A percentile compares a stretch with the other conserved stretches of the same genome.
Conservation (phyloP, 1,140 invertebrate species). For the Melipona quadrifasciata region DNA sequence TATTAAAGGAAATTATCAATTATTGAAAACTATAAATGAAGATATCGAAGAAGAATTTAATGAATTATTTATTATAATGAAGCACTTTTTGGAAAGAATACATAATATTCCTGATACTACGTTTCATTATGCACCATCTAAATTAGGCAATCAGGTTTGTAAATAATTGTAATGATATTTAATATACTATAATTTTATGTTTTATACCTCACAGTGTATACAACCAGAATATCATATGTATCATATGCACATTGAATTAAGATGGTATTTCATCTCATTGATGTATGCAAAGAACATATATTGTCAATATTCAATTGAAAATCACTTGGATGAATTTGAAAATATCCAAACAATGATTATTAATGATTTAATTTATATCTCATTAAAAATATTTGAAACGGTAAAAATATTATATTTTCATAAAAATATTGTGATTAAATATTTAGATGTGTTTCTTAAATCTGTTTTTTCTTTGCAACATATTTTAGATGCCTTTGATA, state of each 20-base stretch:
- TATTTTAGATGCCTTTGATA: slow-evolving; percentile 69
- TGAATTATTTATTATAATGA: slow-evolving; percentile 67
- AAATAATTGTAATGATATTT: slow-evolving; percentile 5
- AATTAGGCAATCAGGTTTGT: slow-evolving; percentile 77
- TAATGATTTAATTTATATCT: slow-evolving; percentile 74
- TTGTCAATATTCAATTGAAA: slow-evolving; percentile 52
- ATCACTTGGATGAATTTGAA: slow-evolving; percentile 68
- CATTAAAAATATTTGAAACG: slow-evolving; percentile 74
- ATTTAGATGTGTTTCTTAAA: slow-evolving; percentile 23
- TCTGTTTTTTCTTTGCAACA: neutral
- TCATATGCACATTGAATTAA: slow-evolving; percentile 79
- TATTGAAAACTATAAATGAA: slow-evolving; percentile 59
- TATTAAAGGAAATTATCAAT: slow-evolving; percentile 67
- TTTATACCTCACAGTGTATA: slow-evolving; percentile 68
- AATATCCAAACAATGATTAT: slow-evolving; percentile 67
- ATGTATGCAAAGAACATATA: slow-evolving; percentile 65
- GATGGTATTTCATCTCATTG: slow-evolving; percentile 77
- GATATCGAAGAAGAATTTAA: slow-evolving; percentile 70
- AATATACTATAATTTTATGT: slow-evolving; percentile 11
- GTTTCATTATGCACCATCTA: slow-evolving; percentile 76
- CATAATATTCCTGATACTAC: slow-evolving; percentile 74
- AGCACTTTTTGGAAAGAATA: slow-evolving; percentile 70
- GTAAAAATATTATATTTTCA: slow-evolving; percentile 59
- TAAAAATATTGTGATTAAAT: neutral
- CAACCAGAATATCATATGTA: slow-evolving; percentile 81